Conservation (phyloP, 2,888 invertebrate species). For the Lomographa bimaculata region DNA sequence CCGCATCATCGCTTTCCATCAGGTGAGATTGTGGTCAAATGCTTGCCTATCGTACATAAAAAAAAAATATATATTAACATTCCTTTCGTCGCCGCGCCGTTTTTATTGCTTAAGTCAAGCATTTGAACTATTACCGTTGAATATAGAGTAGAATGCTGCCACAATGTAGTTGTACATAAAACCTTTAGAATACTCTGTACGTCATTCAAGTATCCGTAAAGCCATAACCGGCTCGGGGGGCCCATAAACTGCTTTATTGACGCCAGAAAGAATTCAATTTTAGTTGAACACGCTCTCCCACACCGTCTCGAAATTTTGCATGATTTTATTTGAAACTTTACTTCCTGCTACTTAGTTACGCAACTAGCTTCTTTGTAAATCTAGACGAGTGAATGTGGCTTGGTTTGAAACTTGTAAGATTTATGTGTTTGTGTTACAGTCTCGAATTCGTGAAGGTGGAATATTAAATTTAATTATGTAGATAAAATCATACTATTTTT, state of each 20-base stretch:
- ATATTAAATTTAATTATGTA: too few species aligned
- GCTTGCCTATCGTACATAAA: too few species aligned
- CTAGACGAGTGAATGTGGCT: conserved; percentile 1
- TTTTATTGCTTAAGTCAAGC: too few species aligned
- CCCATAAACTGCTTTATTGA: conserved; percentile 37
- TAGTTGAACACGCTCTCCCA: conserved; percentile 25
- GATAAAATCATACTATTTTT: too few species aligned
- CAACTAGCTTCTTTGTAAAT: conserved; percentile 26
- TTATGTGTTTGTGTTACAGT: too few species aligned
- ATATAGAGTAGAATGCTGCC: too few species aligned
- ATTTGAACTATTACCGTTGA: too few species aligned
- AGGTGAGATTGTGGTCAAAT: too few species aligned
- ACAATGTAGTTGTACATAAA: conserved; percentile 19
- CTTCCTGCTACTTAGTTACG: conserved; percentile 25
- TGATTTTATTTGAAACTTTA: conserved; percentile 31
- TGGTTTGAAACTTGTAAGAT: not conserved
- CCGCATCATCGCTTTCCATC: too few species aligned
- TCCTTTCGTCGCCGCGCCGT: too few species aligned
- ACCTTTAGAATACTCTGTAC: conserved; percentile 8
- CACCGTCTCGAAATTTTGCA: conserved; percentile 24
- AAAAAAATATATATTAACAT: too few species aligned
- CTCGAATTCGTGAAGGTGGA: too few species aligned
- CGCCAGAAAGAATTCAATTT: conserved; percentile 39
- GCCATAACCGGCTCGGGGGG: conserved; percentile 34
- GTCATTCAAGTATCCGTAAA: conserved; percentile 29